A percentile compares a stretch with the other conserved stretches of the same genome.
These are phyloP conservation scores for Lochmaea crataegi DNA, from an alignment of 2,888 invertebrate species.

Conservation along the genomic window DNA sequence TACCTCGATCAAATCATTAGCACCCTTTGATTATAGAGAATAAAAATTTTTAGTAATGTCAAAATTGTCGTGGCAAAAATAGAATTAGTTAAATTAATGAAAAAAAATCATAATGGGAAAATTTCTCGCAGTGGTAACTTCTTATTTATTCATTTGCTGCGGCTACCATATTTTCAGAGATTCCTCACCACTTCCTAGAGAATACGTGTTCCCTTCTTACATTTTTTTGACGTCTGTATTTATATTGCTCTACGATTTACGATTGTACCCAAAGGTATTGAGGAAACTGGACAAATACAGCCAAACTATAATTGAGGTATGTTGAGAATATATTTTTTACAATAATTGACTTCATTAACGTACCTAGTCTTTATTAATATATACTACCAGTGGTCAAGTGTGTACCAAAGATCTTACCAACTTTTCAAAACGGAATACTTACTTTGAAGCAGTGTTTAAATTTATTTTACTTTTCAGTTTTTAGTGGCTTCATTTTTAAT, in stretches of 20 bases:
- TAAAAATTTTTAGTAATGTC: slow-evolving; percentile 12
- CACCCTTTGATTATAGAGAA: not conserved
- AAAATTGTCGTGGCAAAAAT: slow-evolving; percentile 30
- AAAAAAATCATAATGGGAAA: slow-evolving; percentile 53
- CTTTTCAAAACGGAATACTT: not conserved
- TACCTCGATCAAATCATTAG: not conserved
- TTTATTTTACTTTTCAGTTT: slow-evolving; percentile 52
- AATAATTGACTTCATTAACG: too few species aligned
- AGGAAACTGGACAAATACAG: slow-evolving; percentile 53
- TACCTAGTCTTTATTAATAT: too few species aligned
- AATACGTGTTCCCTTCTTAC: slow-evolving; percentile 54
- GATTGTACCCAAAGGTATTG: slow-evolving; percentile 55
- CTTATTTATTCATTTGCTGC: slow-evolving; percentile 54
- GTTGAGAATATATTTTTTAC: too few species aligned
- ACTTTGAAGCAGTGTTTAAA: not conserved
- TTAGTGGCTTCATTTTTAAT: slow-evolving; percentile 55
- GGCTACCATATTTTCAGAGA: slow-evolving; percentile 57
- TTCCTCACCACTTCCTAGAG: slow-evolving; percentile 45
- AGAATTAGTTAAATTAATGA: not conserved
- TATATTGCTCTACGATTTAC: slow-evolving; percentile 56
- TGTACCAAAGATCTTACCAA: too few species aligned
- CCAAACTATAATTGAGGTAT: slow-evolving; percentile 54
- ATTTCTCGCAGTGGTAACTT: slow-evolving; percentile 56
- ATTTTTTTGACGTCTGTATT: slow-evolving; percentile 56
- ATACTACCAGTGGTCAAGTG: too few species aligned